A percentile compares a stretch with the other conserved stretches of the same genome.
These are phyloP conservation scores for Choristoneura rosaceana DNA, from an alignment of 2,888 invertebrate species.

Conservation along the genomic window DNA sequence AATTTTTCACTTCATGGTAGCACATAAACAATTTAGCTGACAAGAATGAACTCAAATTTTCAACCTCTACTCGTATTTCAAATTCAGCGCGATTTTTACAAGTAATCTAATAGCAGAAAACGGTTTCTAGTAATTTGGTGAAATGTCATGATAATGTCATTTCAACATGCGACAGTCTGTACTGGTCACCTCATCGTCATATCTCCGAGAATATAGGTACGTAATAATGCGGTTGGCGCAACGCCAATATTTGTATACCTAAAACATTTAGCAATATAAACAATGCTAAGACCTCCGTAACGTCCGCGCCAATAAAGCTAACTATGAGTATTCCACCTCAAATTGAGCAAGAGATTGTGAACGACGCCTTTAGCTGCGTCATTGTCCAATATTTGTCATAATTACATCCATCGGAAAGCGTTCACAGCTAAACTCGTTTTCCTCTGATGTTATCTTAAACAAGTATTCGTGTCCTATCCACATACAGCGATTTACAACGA, in stretches of 20 bases:
- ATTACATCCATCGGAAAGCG: background rate
- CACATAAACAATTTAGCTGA: too few relatives aligned
- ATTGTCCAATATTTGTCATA: background rate
- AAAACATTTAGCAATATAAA: conserved; percentile 26
- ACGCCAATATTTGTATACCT: conserved; percentile 25
- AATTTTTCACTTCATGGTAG: too few relatives aligned
- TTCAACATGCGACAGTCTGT: background rate
- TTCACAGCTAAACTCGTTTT: background rate
- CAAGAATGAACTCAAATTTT: too few relatives aligned
- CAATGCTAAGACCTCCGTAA: conserved; percentile 30
- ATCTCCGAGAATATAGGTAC: conserved; percentile 9
- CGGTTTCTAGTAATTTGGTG: background rate
- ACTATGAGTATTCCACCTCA: background rate
- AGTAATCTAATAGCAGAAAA: too few relatives aligned
- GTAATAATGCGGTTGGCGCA: conserved; percentile 30
- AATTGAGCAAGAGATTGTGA: conserved; percentile 6
- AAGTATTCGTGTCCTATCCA: background rate
- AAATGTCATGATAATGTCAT: background rate
- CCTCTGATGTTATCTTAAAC: background rate
- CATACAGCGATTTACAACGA: background rate
- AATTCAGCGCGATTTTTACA: background rate
- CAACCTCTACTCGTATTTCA: too few relatives aligned
- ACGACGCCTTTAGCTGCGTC: background rate
- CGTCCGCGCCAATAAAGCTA: background rate
- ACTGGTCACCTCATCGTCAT: conserved; percentile 4